Evolutionary conservation across 2,888 invertebrate genomes (phyloP), one percentile per base, ranked within the genome.

Genomic region (Agrochola lota): DNA sequence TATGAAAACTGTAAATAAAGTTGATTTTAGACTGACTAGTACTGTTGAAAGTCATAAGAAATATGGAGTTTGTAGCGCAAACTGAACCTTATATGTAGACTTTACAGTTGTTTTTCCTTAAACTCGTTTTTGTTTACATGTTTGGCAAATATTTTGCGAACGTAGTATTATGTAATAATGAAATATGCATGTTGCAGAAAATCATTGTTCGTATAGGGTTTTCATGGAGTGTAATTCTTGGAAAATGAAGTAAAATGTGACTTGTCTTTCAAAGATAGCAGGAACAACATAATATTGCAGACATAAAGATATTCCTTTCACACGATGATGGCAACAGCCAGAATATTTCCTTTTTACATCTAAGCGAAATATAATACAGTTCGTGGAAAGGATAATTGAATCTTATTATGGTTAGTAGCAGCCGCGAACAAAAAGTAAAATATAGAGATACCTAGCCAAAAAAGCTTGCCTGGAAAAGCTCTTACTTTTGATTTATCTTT

Each of bases 191-290:
- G 77, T 73, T 68, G 66, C 71, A 80, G 81, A 78, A 81, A 81
- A 79, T 70, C 71, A 83, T 85, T 86, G 85, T 85, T 78, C 64
- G 46, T 23, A n/a, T 62, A 85, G 81, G 80, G 87, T 62, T 87
- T 81, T 60, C 85, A 84, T 71, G 20, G 20, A 11, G 5, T 52
- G 7, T 35, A 9, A 23, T 72, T 74, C 52, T 69, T 17, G 12
- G n/a, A 59, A 63, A 57, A 35, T 15, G n/a, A n/a, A 6, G 7
- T 43, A 30, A 35, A 62, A 64, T 64, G 0, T 35, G 35, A n/a
- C 1, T 15, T n/a, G 7, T 62, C 26, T 46, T 43, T n/a, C 11
- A 66, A 49, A 59, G 26, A 43, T 30, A 49, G 9, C n/a, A 11
- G 15, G 20, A 49, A n/a, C 20, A 15, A 40, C 12, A 30, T 30